Conservation (phyloP, 2,888 invertebrate species). For the Stenolophus ochropezus region DNA sequence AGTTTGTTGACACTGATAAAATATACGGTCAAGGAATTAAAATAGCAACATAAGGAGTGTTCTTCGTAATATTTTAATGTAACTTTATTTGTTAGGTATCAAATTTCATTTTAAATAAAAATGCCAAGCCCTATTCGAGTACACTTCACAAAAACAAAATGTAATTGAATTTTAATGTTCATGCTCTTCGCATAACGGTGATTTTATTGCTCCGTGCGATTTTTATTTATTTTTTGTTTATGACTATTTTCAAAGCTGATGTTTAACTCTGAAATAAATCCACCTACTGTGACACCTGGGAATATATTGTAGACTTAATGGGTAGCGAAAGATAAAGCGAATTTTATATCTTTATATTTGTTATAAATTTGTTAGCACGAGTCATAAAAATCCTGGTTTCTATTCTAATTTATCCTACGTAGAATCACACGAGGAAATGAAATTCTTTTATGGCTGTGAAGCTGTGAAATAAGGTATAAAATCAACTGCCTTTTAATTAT, state of each 20-base stretch:
- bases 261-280: slow-evolving; percentile 32
- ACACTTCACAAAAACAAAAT: slow-evolving; percentile 18
- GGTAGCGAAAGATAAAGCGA: slow-evolving; percentile 34
- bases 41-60: no score
- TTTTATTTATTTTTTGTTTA: slow-evolving; percentile 34
- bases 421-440: background rate
- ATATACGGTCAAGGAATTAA: no score
- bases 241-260: slow-evolving; percentile 23
- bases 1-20: no score
- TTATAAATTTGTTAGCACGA: slow-evolving; percentile 29
- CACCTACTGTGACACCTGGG: slow-evolving; percentile 14
- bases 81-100: background rate
- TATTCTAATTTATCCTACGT: slow-evolving; percentile 1
- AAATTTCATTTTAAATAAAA: background rate
- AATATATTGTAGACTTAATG: slow-evolving; percentile 28
- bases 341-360: slow-evolving; percentile 31
- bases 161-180: slow-evolving; percentile 43
- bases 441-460: background rate
- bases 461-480: background rate
- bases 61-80: no score
- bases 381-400: slow-evolving; percentile 17
- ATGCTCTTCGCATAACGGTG: slow-evolving; percentile 29
- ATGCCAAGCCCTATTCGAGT: background rate
- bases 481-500: background rate
- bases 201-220: slow-evolving; percentile 11